Evolutionary conservation across 1,140 invertebrate genomes (phyloP), one percentile per base, ranked within the genome.

Genomic region (Cydia amplana): DNA sequence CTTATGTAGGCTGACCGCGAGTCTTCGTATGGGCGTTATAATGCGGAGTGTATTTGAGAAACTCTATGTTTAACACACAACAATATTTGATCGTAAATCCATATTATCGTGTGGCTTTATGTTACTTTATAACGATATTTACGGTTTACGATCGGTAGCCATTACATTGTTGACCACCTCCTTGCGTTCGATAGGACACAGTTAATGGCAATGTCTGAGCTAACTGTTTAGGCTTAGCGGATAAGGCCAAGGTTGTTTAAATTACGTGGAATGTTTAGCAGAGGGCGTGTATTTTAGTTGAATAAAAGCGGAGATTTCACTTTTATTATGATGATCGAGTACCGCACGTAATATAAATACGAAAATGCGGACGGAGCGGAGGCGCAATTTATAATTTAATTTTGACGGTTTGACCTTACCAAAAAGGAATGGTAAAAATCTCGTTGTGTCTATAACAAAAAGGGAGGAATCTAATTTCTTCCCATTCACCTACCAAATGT

Each of bases 71-170:
- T 23, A 23, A 86, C 82, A 86, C 76, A 78, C 75, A 79, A 78
- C 78, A 84, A 75, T 78, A 78, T 78, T 36, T 78, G 79, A 77
- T 77, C 78, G 78, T 84, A 84, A 82, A 82, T 83, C 79, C 73
- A 73, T 74, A 79, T 80, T 82, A 79, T 79, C 75, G 72, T 78
- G 72, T 75, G 65, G 65, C 77, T 77, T 79, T 80, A 79, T 78
- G 75, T 72, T 74, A 76, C 75, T 78, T 79, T 79, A 79, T 77
- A 76, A 51, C 72, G 75, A 78, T 77, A 78, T 82, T 80, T 80
- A 78, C 55, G 70, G 63, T 67, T 80, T 74, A 75, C 72, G 74
- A 74, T 79, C 73, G 74, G 65, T 70, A 70, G 65, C 65, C 65
- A 40, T 70, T 70, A 70, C 65, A 70, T 70, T 70, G 28, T 70